Conservation (phyloP, 2,888 invertebrate species). For the Octonoba sinensis region DNA sequence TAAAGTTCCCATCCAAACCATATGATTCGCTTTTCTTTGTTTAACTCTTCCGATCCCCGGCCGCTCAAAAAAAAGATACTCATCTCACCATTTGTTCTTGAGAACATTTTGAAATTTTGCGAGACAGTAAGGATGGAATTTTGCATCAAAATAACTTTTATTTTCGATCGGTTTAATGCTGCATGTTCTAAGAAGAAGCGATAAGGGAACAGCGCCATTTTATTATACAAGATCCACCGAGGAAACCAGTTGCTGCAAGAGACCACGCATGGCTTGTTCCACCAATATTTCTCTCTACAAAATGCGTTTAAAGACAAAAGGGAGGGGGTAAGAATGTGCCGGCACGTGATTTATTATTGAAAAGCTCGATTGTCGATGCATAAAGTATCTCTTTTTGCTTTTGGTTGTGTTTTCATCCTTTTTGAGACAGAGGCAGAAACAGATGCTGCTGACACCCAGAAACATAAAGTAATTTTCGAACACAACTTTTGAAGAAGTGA, state of each 20-base stretch:
- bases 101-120: conserved; percentile 26
- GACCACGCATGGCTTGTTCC: conserved; percentile 8
- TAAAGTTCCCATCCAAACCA: conserved; percentile 40
- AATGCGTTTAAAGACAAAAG: background rate
- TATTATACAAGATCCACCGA: conserved; percentile 19
- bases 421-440: conserved; percentile 25
- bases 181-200: background rate
- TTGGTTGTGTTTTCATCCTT: conserved; percentile 25
- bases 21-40: conserved; percentile 54
- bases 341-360: conserved; percentile 45
- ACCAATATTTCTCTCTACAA: background rate
- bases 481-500: conserved; percentile 29
- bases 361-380: conserved; percentile 47
- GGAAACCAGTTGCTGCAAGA: conserved; percentile 27
- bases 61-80: conserved; percentile 4
- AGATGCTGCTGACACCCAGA: conserved; percentile 21
- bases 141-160: conserved; percentile 18
- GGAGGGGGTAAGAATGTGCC: background rate
- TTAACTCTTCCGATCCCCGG: conserved; percentile 3
- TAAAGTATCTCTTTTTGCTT: conserved; percentile 32
- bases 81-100: conserved; percentile 50
- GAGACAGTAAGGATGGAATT: conserved; percentile 4
- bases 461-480: conserved; percentile 51
- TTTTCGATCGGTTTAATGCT: background rate
- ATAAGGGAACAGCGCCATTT: conserved; percentile 15